Base-by-base conservation (phyloP, 2,797 vertebrate species). In the Cercopithecus neglectus region DNA sequence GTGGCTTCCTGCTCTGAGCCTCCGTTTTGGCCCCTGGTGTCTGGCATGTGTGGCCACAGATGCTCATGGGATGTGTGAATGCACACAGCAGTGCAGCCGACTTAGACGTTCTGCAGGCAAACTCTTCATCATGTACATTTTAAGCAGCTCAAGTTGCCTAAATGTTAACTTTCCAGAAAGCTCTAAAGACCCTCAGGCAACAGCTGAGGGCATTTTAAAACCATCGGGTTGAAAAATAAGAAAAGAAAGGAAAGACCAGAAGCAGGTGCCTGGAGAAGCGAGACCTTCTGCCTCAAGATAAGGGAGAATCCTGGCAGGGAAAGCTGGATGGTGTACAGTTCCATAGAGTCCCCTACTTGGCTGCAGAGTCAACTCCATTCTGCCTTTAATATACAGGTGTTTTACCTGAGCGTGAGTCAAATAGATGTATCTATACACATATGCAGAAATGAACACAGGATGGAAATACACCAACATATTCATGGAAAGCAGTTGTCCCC, bases 171-270 rank as follows among this genome's bases (percentile, higher is more conserved):
- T 89, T 75, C 50, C 16, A 53, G 36, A 74, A 88, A 79, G 28
- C 36, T 33, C 0, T 17, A 4, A 74, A 61, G 70, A 28, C 57
- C 72, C 89, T 44, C 39, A 50, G 72, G 89, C 64, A 78, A n/a
- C 78, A 82, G 82, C 89, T 57, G 67, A 86, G 55, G 64, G 67
- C 33, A 22, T 79, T 96, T 95, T 84, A 41, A 94, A 94, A 85
- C 26, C 57, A 26, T 76, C 59, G 44, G 22, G 24, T 76, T 72
- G 75, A 64, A 81, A 67, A 50, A 50, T 3, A 22, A 67, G 19
- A 46, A 7, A 17, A 64, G 36, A 74, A 67, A 87, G n/a, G 26
- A 48, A 46, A 79, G 88, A n/a, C 4, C 7, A 16, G 19, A 28
- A 12, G 55, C 53, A 48, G 79, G 26, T 14, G 22, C 46, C 74